Evolutionary conservation across 2,888 invertebrate species (phyloP).

Genomic region (Coelogynopora nodosa): DNA sequence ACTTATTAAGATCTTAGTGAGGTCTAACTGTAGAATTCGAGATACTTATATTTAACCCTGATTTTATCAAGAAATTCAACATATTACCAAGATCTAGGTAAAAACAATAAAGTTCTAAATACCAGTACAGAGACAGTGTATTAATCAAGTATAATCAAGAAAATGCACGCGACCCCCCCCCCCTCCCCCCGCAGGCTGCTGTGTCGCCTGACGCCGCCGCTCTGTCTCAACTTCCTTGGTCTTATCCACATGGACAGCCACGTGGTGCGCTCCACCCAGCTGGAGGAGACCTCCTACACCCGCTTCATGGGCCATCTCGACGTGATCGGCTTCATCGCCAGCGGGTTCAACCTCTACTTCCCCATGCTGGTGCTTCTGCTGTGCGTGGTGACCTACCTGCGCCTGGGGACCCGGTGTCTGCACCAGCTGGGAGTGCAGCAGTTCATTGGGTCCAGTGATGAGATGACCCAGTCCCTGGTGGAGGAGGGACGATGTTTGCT

Average conservation of each 20-base stretch:
- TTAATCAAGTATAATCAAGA: no score
- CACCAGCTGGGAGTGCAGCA: slow-evolving; percentile 70
- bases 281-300: slow-evolving; percentile 80
- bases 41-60: no score
- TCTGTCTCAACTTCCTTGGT: slow-evolving; percentile 95
- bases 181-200: slow-evolving; percentile 66
- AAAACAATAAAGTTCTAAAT: no score
- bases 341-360: slow-evolving; percentile 97
- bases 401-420: slow-evolving; percentile 81
- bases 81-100: no score
- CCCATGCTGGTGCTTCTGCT: slow-evolving; percentile 90
- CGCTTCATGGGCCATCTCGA: slow-evolving; percentile 99
- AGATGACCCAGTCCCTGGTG: background rate
- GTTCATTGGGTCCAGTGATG: slow-evolving; percentile 26
- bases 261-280: slow-evolving; percentile 62
- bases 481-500: slow-evolving; percentile 21
- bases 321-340: slow-evolving; percentile 87
- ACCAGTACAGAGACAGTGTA: no score
- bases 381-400: slow-evolving; percentile 88
- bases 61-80: no score
- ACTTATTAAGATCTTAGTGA: no score
- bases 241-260: slow-evolving; percentile 97
- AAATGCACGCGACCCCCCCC: no score
- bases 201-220: slow-evolving; percentile 90
- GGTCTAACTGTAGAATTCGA: no score